These are phyloP conservation scores for Alexandromys fortis DNA, from an alignment of 2,113 vertebrate genomes.

Conservation along the genomic window DNA sequence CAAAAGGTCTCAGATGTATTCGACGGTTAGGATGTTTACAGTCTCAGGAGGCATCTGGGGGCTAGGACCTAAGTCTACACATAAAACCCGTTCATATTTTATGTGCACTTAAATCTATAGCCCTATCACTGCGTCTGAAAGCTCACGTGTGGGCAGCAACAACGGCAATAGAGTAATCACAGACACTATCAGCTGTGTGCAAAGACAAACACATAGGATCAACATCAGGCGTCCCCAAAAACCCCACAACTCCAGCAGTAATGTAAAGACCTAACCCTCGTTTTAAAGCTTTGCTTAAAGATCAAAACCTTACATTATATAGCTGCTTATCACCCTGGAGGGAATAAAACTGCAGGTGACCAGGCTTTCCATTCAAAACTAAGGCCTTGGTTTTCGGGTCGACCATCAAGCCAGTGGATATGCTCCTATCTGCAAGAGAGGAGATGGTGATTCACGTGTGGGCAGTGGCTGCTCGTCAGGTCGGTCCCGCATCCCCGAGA, in stretches of 20 bases:
- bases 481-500: not conserved
- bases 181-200: not conserved
- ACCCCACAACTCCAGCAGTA: too few species aligned
- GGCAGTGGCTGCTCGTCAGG: not conserved
- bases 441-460: not conserved
- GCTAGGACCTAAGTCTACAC: not conserved
- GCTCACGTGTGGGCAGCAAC: not conserved
- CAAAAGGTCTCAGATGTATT: not conserved
- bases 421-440: constrained; percentile 85
- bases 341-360: constrained; percentile 98
- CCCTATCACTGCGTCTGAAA: not conserved
- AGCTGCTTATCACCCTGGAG: constrained; percentile 94
- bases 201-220: not conserved
- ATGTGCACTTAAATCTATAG: not conserved
- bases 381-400: constrained; percentile 95
- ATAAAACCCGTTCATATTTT: not conserved
- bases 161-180: not conserved
- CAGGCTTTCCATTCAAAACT: constrained; percentile 96
- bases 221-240: not conserved
- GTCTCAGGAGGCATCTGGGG: not conserved
- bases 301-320: constrained; percentile 91
- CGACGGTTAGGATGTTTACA: not conserved
- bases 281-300: not conserved
- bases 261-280: not conserved
- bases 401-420: constrained; percentile 91